Evolutionary conservation across 2,888 invertebrate species (phyloP), one percentile per base, ranked within the genome.

Genomic region (Octonoba sinensis): DNA sequence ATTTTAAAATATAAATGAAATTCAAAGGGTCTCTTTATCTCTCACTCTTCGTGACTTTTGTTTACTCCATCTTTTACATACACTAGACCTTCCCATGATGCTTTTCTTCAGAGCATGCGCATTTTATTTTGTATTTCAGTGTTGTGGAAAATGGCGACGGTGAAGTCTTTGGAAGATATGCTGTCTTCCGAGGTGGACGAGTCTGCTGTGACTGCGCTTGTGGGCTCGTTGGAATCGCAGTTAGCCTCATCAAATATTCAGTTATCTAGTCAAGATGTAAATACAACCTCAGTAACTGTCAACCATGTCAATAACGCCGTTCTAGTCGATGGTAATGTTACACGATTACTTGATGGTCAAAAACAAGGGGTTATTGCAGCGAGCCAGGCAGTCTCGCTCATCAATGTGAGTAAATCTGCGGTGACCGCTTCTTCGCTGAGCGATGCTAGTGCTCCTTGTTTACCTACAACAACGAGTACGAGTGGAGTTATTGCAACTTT

Each of bases 101-200:
- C 70, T 47, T 64, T 75, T 59, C 75, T n/a, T 8, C 15, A 66
- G 65, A 75, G 82, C 82, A 82, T 82, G 82, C 82, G 82, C 82
- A 66, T 67, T 15, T 76, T 54, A 56, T 64, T 60, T 76, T 54
- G 65, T 67, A 69, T 49, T 71, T 70, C 27, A 69, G 73, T 69
- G 54, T 44, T 54, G 56, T 74, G 81, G 87, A 95, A 95, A 94
- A 95, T 95, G 95, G 95, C 95, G 94, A 94, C 95, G 91, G 93
- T 93, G 91, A 93, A 94, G 92, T 94, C 94, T 92, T 92, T 95
- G 90, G 95, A 95, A 92, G 94, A 95, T 92, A 93, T 94, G 92
- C 69, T 83, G 62, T 92, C 95, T 89, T 93, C 93, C 91, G 94
- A 94, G 91, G 94, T 94, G 89, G 94, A 95, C 90, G 94, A 94